These are phyloP conservation scores for Cheilosia vulpina DNA, from an alignment of 2,888 invertebrate species.

Conservation along the genomic window DNA sequence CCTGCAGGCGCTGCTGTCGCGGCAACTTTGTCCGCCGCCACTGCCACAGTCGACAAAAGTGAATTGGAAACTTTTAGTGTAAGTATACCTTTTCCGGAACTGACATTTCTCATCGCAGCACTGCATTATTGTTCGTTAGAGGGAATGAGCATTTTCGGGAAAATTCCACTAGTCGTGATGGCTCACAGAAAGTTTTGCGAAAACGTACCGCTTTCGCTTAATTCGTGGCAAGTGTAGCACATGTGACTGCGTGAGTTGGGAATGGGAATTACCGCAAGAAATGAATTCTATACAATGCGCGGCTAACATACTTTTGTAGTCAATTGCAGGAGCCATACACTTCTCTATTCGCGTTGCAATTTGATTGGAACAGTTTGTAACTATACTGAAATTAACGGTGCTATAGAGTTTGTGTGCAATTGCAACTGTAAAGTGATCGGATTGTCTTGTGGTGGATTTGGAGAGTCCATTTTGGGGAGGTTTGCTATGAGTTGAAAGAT, in stretches of 20 bases:
- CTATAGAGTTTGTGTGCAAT: slow-evolving; percentile 43
- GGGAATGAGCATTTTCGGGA: neutral
- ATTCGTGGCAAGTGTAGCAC: slow-evolving; percentile 44
- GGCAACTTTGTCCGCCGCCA: slow-evolving; percentile 35
- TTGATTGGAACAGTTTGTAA: slow-evolving; percentile 49
- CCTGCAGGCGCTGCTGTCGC: slow-evolving; percentile 24
- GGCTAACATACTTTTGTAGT: neutral
- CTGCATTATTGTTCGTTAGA: slow-evolving; percentile 2
- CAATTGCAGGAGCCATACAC: neutral
- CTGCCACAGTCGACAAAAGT: slow-evolving; percentile 63
- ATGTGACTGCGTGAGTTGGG: slow-evolving; percentile 11
- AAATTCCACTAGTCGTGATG: neutral
- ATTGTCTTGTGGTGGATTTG: slow-evolving; percentile 25
- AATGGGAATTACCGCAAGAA: neutral
- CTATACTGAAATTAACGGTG: slow-evolving; percentile 65
- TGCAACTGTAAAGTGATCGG: slow-evolving; percentile 9
- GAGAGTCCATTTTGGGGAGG: neutral
- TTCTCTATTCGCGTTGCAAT: slow-evolving; percentile 51
- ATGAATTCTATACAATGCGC: neutral
- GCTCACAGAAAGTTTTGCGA: slow-evolving; percentile 43
- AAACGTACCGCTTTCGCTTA: slow-evolving; percentile 33
- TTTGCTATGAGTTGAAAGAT: neutral
- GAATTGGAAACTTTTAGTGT: slow-evolving; percentile 76
- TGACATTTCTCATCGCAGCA: slow-evolving; percentile 45
- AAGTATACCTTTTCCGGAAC: slow-evolving; percentile 58